Evolutionary conservation across 1,140 invertebrate species (phyloP), one percentile per base, ranked within the genome.

Genomic region (Cardiocondyla obscurior): DNA sequence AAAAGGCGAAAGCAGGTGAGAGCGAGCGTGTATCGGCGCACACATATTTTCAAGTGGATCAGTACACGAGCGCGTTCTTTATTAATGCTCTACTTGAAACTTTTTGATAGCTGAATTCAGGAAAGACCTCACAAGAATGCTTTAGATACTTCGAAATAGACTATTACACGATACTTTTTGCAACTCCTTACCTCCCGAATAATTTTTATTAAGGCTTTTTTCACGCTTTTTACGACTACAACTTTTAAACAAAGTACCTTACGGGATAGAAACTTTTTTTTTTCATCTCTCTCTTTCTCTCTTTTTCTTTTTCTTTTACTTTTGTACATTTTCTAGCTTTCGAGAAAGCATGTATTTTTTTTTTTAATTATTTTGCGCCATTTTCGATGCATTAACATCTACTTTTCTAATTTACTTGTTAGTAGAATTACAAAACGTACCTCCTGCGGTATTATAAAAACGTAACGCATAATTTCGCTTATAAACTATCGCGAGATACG

Each of bases 21-120:
- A 64, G 36, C 55, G 33, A 16, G 33, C 19, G 81, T 30, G 51
- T n/a, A n/a, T 51, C 58, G 76, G 42, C 67, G 72, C 46, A 36
- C 46, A 81, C 58, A 42, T 60, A 67, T 67, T 62, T 62, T 46
- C 28, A 30, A 39, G 36, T 28, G 46, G 58, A 36, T 46, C 69
- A 10, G 25, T 39, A 44, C 33, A 39, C 58, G 42, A 8, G n/a
- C 60, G 22, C 33, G 69, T 79, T 79, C 62, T 79, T 67, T 79
- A 79, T 79, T 79, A 79, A 79, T 79, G 49, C 49, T 69, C 33
- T 55, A 79, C 62, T 67, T 67, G 22, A 69, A 79, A 79, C 74
- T 79, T 69, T 79, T 69, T 67, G 62, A 79, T 79, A 53, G 62
- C 74, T 67, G 33, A 79, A 79, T 79, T 53, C 62, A 69, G 30